Evolutionary conservation across 2,888 invertebrate genomes (phyloP).

Genomic region (Dione vanillae): DNA sequence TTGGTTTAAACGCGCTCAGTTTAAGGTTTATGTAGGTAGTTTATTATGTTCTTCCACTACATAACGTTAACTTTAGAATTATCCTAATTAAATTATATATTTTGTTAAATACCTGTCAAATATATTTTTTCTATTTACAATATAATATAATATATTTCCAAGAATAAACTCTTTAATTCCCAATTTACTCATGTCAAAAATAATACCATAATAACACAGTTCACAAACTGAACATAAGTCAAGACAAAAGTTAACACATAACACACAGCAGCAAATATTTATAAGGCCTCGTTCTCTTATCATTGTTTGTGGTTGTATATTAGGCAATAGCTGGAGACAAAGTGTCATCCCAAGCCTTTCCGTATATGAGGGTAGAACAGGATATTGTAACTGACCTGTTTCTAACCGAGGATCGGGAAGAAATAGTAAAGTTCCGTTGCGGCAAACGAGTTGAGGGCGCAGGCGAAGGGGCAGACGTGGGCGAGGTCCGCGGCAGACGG

Average conservation of each 20-base stretch:
- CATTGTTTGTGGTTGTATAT: slow-evolving; percentile 30
- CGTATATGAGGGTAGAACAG: slow-evolving; percentile 1
- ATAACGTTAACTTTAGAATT: background rate
- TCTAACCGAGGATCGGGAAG: slow-evolving; percentile 73
- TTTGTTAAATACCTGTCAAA: background rate
- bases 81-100: background rate
- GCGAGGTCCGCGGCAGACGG: slow-evolving; percentile 74
- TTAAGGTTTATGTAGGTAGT: background rate
- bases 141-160: too few species aligned
- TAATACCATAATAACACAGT: background rate
- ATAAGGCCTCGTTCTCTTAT: slow-evolving; percentile 23
- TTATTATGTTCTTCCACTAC: background rate
- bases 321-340: background rate
- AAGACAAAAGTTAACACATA: slow-evolving; percentile 20
- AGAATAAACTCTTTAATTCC: too few species aligned
- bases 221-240: background rate
- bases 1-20: too few species aligned
- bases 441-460: slow-evolving; percentile 82
- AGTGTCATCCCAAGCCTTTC: background rate
- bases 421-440: slow-evolving; percentile 76
- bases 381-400: slow-evolving; percentile 71
- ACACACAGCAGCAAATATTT: slow-evolving; percentile 36
- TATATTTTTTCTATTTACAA: background rate
- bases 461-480: slow-evolving; percentile 84
- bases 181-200: too few species aligned